Percentiles rank a stretch among this genome's conserved stretches.
These are phyloP conservation scores for Echeneis naucrates DNA, from an alignment of 2,797 vertebrate genomes.

Conservation along the genomic window DNA sequence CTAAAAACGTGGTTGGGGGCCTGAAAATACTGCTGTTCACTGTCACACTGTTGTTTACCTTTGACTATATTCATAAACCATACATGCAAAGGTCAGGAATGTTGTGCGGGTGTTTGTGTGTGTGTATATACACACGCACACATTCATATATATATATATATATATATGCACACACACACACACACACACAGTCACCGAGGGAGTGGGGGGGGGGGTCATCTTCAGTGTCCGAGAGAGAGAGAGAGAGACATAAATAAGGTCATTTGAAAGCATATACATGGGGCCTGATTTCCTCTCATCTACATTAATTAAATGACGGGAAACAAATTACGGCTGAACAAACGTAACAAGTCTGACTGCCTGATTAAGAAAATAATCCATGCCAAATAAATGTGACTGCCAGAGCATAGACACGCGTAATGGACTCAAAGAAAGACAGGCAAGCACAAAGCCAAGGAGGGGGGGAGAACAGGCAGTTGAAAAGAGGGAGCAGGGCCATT, in stretches of 20 bases:
- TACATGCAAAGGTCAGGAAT: conserved; percentile 42
- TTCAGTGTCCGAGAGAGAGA: neutral
- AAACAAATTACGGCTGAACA: conserved; percentile 52
- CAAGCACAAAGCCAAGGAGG: conserved; percentile 52
- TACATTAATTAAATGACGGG: conserved; percentile 57
- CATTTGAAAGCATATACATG: conserved; percentile 48
- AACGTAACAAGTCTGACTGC: conserved; percentile 40
- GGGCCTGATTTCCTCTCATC: conserved; percentile 26
- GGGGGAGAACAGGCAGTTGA: conserved; percentile 26
- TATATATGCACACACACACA: too few relatives aligned
- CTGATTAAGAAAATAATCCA: conserved; percentile 51
- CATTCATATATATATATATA: neutral
- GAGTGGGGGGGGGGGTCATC: neutral
- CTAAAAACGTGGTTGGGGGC: conserved; percentile 24
- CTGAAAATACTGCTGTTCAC: conserved; percentile 17
- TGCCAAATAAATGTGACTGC: conserved; percentile 52
- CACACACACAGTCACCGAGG: neutral
- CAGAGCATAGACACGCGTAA: conserved; percentile 64
- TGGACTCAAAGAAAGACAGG: conserved; percentile 53
- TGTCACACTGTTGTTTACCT: conserved; percentile 33
- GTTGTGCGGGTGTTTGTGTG: neutral
- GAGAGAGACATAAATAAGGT: conserved; percentile 33
- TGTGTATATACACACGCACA: neutral
- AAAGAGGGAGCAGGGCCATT: conserved; percentile 55
- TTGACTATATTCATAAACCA: too few relatives aligned